These are phyloP conservation scores for Octodon degus DNA, from an alignment of 2,113 vertebrate genomes.

Conservation along the genomic window DNA sequence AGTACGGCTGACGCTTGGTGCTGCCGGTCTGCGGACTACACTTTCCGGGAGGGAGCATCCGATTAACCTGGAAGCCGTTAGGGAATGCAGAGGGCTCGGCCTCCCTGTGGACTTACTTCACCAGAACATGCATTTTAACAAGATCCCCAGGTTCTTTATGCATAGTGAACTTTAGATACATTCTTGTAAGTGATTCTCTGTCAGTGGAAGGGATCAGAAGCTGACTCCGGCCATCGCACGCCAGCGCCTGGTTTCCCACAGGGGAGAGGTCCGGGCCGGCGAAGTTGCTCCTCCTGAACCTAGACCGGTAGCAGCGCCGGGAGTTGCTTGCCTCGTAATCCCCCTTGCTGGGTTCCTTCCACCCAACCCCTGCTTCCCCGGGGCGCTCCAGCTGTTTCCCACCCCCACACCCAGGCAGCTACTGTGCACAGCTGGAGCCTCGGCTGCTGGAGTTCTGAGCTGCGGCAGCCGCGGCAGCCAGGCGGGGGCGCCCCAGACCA, in stretches of 20 bases:
- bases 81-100: neutral
- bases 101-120: neutral
- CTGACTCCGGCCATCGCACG: neutral
- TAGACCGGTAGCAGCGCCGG: conserved; percentile 63
- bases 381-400: conserved; percentile 78
- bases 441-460: neutral
- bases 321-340: conserved; percentile 71
- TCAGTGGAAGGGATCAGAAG: neutral
- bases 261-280: neutral
- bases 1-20: neutral
- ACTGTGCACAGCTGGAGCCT: conserved; percentile 78
- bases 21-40: neutral
- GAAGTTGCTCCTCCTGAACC: conserved; percentile 46
- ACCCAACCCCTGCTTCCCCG: conserved; percentile 66
- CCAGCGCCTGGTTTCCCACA: neutral
- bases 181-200: neutral
- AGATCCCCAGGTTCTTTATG: neutral
- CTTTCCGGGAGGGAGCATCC: neutral
- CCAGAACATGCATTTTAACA: conserved; percentile 14
- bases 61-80: neutral
- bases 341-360: conserved; percentile 71
- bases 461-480: conserved; percentile 19
- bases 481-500: conserved; percentile 86
- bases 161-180: neutral
- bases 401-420: conserved; percentile 59